phyloP scores from a whole-genome alignment of 2,888 invertebrate genomes.

The Notocelia uddmanniana region DNA sequence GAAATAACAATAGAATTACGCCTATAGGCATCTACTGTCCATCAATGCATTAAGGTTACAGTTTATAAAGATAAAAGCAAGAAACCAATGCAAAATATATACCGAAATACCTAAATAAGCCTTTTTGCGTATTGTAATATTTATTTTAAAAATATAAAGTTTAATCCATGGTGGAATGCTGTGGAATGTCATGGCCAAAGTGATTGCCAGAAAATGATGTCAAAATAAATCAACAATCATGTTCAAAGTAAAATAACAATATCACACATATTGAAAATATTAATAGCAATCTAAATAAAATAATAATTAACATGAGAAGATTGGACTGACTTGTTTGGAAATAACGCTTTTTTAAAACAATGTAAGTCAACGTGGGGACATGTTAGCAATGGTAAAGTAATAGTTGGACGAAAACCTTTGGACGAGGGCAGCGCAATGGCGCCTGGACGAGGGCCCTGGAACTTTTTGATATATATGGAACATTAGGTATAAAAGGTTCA shows the following conservation, averaged over 20 bases:
- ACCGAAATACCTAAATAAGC: not conserved
- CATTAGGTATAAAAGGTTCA: too few species aligned
- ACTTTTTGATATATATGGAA: too few species aligned
- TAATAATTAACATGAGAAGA: not conserved
- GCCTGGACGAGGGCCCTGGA: too few species aligned
- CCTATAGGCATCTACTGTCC: too few species aligned
- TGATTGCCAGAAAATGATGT: constrained; percentile 19
- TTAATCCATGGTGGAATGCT: not conserved
- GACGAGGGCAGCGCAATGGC: too few species aligned
- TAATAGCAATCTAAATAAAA: not conserved
- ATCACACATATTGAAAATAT: constrained; percentile 10
- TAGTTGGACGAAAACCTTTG: too few species aligned
- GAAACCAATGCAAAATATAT: too few species aligned
- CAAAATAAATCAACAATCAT: constrained; percentile 18
- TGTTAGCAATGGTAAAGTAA: too few species aligned
- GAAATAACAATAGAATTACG: too few species aligned
- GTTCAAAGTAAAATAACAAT: not conserved
- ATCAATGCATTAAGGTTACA: too few species aligned
- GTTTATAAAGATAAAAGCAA: too few species aligned
- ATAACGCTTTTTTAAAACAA: constrained; percentile 11
- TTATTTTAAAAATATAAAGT: not conserved
- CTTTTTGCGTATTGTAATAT: not conserved
- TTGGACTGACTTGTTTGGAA: not conserved
- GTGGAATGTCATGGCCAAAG: constrained; percentile 23
- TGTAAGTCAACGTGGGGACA: constrained; percentile 14